A percentile compares a stretch with the other conserved stretches of the same genome.
Conservation (phyloP, 2,797 vertebrate species). For the Prunella strophiata region DNA sequence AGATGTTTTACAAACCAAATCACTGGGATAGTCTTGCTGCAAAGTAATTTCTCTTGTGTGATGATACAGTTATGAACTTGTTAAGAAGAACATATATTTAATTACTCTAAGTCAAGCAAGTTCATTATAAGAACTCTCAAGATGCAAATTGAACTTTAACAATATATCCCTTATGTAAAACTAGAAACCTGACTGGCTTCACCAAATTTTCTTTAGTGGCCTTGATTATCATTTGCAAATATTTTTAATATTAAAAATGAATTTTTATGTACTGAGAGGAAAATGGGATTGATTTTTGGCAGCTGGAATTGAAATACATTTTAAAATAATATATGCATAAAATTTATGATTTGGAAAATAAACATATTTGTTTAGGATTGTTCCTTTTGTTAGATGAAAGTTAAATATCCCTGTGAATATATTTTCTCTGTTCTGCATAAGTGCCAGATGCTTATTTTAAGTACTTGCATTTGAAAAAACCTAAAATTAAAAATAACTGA, state of each 20-base stretch:
- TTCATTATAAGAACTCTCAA: not conserved
- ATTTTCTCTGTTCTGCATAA: conserved; percentile 1
- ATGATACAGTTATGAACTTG: not conserved
- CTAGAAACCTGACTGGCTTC: not conserved
- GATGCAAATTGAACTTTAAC: not conserved
- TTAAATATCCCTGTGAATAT: not conserved
- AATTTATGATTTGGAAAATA: not conserved
- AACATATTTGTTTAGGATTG: not conserved
- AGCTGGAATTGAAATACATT: not conserved
- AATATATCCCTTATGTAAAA: not conserved
- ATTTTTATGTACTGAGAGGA: not conserved
- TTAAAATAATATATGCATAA: not conserved
- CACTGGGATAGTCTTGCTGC: not conserved
- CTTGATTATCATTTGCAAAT: not conserved
- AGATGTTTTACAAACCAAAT: not conserved
- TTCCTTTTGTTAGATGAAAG: not conserved
- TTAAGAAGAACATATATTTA: not conserved
- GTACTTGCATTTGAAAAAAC: not conserved
- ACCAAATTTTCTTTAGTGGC: not conserved
- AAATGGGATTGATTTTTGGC: not conserved
- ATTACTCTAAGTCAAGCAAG: not conserved
- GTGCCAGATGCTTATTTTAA: conserved; percentile 1
- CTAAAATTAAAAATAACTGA: conserved; percentile 23
- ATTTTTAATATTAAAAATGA: not conserved
- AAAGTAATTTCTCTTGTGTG: not conserved